Evolutionary conservation across 1,140 invertebrate species (phyloP).

Genomic region (Marisa cornuarietis): DNA sequence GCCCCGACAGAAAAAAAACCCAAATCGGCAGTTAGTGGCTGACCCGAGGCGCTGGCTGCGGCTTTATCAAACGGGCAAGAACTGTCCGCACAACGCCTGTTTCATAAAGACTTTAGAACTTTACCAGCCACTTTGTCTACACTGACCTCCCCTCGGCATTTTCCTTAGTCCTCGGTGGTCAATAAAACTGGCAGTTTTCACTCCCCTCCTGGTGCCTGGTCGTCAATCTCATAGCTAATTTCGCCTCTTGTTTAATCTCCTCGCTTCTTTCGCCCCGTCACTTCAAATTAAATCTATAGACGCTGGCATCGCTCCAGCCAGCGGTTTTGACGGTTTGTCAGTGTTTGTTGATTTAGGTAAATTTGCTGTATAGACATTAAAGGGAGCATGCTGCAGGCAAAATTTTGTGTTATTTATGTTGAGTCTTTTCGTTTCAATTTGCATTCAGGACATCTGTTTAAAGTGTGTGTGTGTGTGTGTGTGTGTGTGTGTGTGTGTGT

Average conservation of each 20-base stretch:
- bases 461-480: constrained; percentile 32
- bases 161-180: too few species aligned
- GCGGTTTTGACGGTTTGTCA: neutral
- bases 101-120: too few species aligned
- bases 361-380: neutral
- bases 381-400: neutral
- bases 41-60: too few species aligned
- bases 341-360: neutral
- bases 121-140: too few species aligned
- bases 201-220: too few species aligned
- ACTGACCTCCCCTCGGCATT: too few species aligned
- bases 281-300: neutral
- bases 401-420: neutral
- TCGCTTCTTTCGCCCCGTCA: neutral
- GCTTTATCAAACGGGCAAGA: too few species aligned
- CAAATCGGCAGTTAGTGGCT: too few species aligned
- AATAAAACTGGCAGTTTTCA: too few species aligned
- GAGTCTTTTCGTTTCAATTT: neutral
- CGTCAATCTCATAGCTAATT: neutral
- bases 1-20: too few species aligned
- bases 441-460: neutral
- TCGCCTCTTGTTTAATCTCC: neutral
- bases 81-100: too few species aligned
- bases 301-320: neutral
- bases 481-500: constrained; percentile 31